Conservation (phyloP, 2,888 invertebrate genomes). For the Flexamia atlantica region DNA sequence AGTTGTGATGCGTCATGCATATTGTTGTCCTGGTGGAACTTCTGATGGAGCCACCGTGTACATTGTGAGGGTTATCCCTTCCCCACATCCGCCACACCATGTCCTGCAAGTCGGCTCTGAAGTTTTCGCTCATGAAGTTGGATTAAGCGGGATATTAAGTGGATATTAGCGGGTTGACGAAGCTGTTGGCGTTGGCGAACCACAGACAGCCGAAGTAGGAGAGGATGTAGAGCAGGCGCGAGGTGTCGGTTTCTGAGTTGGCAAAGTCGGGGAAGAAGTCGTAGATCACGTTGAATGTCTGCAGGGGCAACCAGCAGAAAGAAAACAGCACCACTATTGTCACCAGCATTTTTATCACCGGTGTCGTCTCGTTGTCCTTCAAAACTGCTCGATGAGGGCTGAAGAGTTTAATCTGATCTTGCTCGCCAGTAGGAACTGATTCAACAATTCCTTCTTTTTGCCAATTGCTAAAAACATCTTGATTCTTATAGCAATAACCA, state of each 20-base stretch:
- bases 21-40: conserved; percentile 61
- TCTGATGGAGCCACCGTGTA: conserved; percentile 46
- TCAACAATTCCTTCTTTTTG: too few relatives aligned
- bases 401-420: too few relatives aligned
- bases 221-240: conserved; percentile 67
- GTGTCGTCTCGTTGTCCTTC: too few relatives aligned
- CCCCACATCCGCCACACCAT: conserved; percentile 54
- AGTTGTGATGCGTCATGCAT: conserved; percentile 60
- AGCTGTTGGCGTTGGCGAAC: conserved; percentile 74
- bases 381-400: too few relatives aligned
- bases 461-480: too few relatives aligned
- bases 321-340: conserved; percentile 91
- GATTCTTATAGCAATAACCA: too few relatives aligned
- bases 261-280: conserved; percentile 69
- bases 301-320: conserved; percentile 90
- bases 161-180: conserved; percentile 73
- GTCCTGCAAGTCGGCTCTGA: conserved; percentile 63
- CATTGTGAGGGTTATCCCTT: conserved; percentile 20
- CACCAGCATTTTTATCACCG: conserved; percentile 97
- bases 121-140: conserved; percentile 73
- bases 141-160: too few relatives aligned
- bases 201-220: conserved; percentile 72
- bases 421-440: too few relatives aligned
- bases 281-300: conserved; percentile 70
- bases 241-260: conserved; percentile 68